Conservation (phyloP, 2,797 vertebrate genomes). For the Lacerta bilineata region DNA sequence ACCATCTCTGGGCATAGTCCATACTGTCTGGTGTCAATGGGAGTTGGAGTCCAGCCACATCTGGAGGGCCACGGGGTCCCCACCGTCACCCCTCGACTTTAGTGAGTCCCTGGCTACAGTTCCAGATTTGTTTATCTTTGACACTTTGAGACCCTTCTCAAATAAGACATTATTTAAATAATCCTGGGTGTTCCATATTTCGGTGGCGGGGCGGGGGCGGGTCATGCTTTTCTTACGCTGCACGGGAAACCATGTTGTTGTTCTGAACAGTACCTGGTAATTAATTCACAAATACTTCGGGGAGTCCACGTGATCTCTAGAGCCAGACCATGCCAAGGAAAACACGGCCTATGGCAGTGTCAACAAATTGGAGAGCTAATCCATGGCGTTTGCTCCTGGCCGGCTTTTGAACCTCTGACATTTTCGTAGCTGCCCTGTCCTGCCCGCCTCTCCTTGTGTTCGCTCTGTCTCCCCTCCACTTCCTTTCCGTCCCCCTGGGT, state of each 20-base stretch:
- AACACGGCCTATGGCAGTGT: constrained; percentile 37
- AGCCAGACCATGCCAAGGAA: constrained; percentile 17
- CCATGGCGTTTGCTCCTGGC: constrained; percentile 1
- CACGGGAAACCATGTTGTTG: background rate
- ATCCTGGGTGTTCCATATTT: constrained; percentile 1
- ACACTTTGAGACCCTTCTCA: background rate
- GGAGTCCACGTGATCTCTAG: constrained; percentile 6
- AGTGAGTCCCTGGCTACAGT: too few relatives aligned
- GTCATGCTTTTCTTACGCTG: background rate
- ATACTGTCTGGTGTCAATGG: too few relatives aligned
- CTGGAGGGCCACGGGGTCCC: too few relatives aligned
- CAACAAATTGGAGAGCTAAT: constrained; percentile 40
- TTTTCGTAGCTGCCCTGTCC: background rate
- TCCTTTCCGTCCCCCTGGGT: constrained; percentile 56
- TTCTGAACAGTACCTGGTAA: constrained; percentile 11
- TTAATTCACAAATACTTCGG: constrained; percentile 38
- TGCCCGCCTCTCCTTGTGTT: constrained; percentile 32
- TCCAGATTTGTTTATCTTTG: background rate
- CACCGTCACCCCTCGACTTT: background rate
- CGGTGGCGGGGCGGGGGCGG: background rate
- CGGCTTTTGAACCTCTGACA: constrained; percentile 21
- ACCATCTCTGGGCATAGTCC: too few relatives aligned
- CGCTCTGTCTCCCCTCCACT: constrained; percentile 49
- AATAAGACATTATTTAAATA: background rate
- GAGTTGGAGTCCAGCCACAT: too few relatives aligned